Percentiles rank a stretch among this genome's conserved stretches.
Conservation (phyloP, 2,888 invertebrate species). For the Melieria omissa region DNA sequence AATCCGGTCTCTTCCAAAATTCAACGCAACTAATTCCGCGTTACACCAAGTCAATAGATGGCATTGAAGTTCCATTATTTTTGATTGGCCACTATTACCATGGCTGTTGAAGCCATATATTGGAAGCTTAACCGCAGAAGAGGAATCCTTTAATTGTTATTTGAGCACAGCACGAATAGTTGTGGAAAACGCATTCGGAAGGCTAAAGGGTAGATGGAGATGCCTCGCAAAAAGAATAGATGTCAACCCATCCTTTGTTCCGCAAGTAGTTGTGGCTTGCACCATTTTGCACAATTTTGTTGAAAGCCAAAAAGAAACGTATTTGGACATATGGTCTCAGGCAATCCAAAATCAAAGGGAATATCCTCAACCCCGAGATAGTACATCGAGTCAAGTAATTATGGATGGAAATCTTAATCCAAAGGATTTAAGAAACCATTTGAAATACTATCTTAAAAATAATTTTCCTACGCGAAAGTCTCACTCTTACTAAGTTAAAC, state of each 20-base stretch:
- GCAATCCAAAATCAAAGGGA: neutral
- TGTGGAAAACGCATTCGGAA: conserved; percentile 38
- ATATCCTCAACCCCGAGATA: conserved; percentile 10
- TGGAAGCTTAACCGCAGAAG: conserved; percentile 18
- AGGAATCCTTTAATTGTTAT: conserved; percentile 33
- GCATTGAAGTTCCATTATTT: conserved; percentile 7
- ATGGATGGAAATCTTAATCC: conserved; percentile 14
- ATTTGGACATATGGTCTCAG: conserved; percentile 14
- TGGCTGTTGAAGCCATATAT: conserved; percentile 35
- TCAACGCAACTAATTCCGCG: conserved; percentile 17
- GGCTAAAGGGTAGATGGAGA: conserved; percentile 37
- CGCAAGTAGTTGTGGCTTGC: conserved; percentile 31
- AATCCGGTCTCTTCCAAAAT: conserved; percentile 23
- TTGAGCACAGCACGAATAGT: conserved; percentile 34
- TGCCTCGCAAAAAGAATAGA: conserved; percentile 34
- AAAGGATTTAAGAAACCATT: conserved; percentile 14
- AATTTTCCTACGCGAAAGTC: conserved; percentile 17
- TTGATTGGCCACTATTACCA: conserved; percentile 27
- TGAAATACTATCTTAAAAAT: conserved; percentile 24
- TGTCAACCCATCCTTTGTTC: conserved; percentile 18
- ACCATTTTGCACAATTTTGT: conserved; percentile 34
- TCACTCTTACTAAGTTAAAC: neutral
- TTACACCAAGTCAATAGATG: conserved; percentile 2
- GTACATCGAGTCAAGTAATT: conserved; percentile 11
- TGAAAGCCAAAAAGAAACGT: conserved; percentile 31